phyloP scores from a whole-genome alignment of 2,888 invertebrate species.

The Cataglyphis rosenhaueri region DNA sequence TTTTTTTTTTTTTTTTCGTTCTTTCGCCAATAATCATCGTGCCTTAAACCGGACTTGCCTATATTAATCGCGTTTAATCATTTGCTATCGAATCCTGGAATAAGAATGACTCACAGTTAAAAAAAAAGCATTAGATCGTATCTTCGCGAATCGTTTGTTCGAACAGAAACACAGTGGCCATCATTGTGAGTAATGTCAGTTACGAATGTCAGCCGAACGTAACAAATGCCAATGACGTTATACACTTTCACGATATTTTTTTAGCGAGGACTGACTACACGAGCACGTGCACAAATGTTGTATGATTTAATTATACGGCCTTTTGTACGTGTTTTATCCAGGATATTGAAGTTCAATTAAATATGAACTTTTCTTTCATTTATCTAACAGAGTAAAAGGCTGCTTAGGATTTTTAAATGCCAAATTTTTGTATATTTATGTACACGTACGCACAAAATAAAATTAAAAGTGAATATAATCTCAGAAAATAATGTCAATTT shows the following conservation, averaged over 20 bases:
- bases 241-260: constrained; percentile 44
- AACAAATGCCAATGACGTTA: constrained; percentile 72
- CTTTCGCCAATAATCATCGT: neutral
- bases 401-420: neutral
- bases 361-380: neutral
- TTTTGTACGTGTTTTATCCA: constrained; percentile 38
- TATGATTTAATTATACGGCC: constrained; percentile 62
- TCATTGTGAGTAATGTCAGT: constrained; percentile 67
- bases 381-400: neutral
- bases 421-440: neutral
- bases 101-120: constrained; percentile 37
- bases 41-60: neutral
- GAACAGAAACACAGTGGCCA: constrained; percentile 51
- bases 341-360: constrained; percentile 11
- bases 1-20: neutral
- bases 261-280: neutral
- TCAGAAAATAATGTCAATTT: neutral
- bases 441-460: neutral
- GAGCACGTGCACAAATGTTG: constrained; percentile 50
- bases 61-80: constrained; percentile 5
- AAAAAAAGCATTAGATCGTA: constrained; percentile 21
- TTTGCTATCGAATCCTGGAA: constrained; percentile 5
- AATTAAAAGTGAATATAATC: neutral
- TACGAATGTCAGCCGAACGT: constrained; percentile 71
- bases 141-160: neutral